Percentiles rank a stretch among this genome's conserved stretches.
These are phyloP conservation scores for Peromyscus melanophrys DNA, from an alignment of 2,797 vertebrate genomes.

Conservation along the genomic window DNA sequence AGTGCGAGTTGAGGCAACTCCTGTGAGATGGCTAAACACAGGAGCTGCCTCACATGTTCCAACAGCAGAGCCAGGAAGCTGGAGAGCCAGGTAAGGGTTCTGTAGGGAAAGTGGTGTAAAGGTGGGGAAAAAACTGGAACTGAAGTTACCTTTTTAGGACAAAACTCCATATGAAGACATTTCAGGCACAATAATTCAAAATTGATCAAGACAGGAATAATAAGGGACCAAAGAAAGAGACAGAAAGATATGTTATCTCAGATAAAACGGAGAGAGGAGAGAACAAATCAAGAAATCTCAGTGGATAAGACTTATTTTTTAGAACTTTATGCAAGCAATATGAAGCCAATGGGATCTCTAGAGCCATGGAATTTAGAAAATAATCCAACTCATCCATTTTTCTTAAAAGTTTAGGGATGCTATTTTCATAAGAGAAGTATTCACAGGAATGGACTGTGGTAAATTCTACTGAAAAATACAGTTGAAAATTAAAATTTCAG, in stretches of 20 bases:
- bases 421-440: slow-evolving; percentile 30
- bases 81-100: not conserved
- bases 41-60: not conserved
- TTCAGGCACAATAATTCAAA: slow-evolving; percentile 46
- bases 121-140: not conserved
- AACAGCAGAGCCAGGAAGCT: too few relatives aligned
- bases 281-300: not conserved
- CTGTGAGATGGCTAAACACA: not conserved
- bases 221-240: fast-evolving
- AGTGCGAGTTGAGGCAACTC: not conserved
- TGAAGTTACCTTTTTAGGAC: slow-evolving; percentile 21
- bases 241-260: fast-evolving
- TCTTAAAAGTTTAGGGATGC: slow-evolving; percentile 41
- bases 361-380: slow-evolving; percentile 4
- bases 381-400: not conserved
- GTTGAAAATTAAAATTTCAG: not conserved
- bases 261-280: not conserved
- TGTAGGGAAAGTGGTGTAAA: not conserved
- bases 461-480: slow-evolving; percentile 12
- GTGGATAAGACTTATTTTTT: slow-evolving; percentile 1
- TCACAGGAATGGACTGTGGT: not conserved
- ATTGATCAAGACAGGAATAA: not conserved
- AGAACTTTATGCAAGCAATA: slow-evolving; percentile 39
- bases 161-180: slow-evolving; percentile 24
- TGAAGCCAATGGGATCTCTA: not conserved